phyloP scores from a whole-genome alignment of 2,113 vertebrate species.

The Pedionomus torquatus region DNA sequence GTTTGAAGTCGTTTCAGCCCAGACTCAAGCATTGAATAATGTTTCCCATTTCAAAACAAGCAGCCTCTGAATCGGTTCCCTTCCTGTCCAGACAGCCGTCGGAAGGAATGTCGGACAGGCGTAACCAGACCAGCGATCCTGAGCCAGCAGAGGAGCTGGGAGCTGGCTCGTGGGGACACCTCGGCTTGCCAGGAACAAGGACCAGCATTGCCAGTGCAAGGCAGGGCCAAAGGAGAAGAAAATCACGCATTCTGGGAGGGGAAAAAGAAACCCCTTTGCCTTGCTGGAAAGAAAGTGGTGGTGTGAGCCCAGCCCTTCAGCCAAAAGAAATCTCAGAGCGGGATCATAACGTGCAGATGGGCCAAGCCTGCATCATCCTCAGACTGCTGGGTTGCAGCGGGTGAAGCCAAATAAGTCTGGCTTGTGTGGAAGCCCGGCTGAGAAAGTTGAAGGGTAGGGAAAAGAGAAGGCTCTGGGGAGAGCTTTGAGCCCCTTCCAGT shows the following conservation, averaged over 20 bases:
- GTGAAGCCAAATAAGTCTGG: not conserved
- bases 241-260: not conserved
- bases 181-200: not conserved
- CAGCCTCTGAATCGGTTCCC: not conserved
- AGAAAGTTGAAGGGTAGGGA: too few relatives aligned
- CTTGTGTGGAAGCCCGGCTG: not conserved
- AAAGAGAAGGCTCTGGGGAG: too few relatives aligned
- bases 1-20: not conserved
- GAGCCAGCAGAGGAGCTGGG: not conserved
- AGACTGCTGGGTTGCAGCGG: not conserved
- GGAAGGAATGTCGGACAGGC: not conserved
- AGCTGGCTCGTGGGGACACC: fast-evolving
- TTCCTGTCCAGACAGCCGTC: not conserved
- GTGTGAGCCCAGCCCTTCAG: not conserved
- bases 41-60: not conserved
- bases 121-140: not conserved
- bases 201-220: not conserved
- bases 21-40: not conserved
- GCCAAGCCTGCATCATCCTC: not conserved
- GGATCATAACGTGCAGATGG: fast-evolving
- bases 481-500: too few relatives aligned
- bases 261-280: not conserved
- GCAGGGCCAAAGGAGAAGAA: not conserved
- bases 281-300: not conserved
- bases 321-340: not conserved